Percentiles rank a stretch among this genome's conserved stretches.
phyloP scores from a whole-genome alignment of 2,113 vertebrate species.

The Chascanopsetta lugubris region DNA sequence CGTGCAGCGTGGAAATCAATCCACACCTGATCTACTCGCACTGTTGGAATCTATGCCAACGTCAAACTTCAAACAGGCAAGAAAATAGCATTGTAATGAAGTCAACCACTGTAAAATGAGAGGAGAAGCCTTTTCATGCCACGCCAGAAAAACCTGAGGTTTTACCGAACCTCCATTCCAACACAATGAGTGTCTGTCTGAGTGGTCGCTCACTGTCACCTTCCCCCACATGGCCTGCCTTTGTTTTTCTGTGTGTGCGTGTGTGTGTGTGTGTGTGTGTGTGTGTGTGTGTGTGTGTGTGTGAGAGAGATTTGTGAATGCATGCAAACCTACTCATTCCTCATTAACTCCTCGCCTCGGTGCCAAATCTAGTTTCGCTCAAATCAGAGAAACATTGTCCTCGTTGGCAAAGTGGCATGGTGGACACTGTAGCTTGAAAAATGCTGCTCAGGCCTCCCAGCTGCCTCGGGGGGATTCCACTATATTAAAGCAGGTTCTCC shows the following conservation, averaged over 20 bases:
- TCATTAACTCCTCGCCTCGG: conserved; percentile 46
- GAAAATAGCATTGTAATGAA: conserved; percentile 50
- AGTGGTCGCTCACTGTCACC: conserved; percentile 68
- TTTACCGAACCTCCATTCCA: conserved; percentile 66
- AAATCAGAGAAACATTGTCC: conserved; percentile 36
- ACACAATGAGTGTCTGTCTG: conserved; percentile 69
- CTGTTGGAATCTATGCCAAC: conserved; percentile 36
- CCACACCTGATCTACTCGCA: conserved; percentile 52
- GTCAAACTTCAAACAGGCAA: conserved; percentile 65
- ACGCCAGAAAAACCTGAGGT: conserved; percentile 68
- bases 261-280: conserved; percentile 22
- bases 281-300: conserved; percentile 13
- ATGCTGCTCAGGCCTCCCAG: conserved; percentile 23
- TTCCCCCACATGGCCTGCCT: conserved; percentile 60
- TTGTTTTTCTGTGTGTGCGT: conserved; percentile 38
- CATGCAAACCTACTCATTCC: conserved; percentile 43
- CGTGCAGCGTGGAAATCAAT: conserved; percentile 53
- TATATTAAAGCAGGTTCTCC: conserved; percentile 55
- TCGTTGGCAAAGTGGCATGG: conserved; percentile 49
- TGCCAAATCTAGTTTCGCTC: conserved; percentile 52
- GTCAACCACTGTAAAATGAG: conserved; percentile 53
- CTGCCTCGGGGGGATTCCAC: conserved; percentile 12
- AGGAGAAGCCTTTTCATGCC: conserved; percentile 62
- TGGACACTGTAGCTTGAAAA: conserved; percentile 44
- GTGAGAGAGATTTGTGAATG: conserved; percentile 35